Evolutionary conservation across 2,888 invertebrate genomes (phyloP), one percentile per base, ranked within the genome.

Genomic region (Cryptocephalus primarius): DNA sequence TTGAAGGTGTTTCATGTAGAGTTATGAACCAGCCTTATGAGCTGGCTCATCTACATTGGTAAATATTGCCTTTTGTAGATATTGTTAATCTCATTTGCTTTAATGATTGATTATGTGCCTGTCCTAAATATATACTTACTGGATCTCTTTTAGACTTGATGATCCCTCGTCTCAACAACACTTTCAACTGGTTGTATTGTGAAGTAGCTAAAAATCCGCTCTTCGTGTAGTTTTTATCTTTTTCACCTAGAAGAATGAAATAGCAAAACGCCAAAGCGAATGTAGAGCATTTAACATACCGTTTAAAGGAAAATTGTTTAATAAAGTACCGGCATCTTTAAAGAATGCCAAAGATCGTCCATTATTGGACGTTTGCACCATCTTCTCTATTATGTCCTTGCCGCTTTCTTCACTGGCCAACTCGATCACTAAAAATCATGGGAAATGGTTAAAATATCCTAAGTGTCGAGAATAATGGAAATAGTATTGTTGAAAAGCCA

Each of bases 401-500:
- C 93, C 94, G 61, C 92, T 85, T 71, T 95, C 94, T 0, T 86
- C 93, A 56, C 90, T 88, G 0, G 94, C 90, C 57, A 95, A 70
- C 72, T 95, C 94, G 61, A 94, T 93, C 32, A 92, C 93, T 94
- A 72, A 45, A 60, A 56, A 52, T 22, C 22, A 36, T 36, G 36
- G 12, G 12, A 36, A 22, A 6, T 22, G 22, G 22, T 22, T 22
- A 22, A 22, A 22, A 22, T 22, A 22, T 4, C 6, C 6, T 22
- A 22, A 6, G 6, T 22, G 6, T 22, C 22, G 6, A 22, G 2
- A 22, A 22, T 22, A 2, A 22, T 22, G 22, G 3, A 22, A 22
- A 22, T n/a, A 22, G 22, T 22, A 6, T 22, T 22, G 6, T 22
- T 2, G 6, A 22, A 6, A 22, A 22, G 6, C 22, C 2, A 22